phyloP scores from a whole-genome alignment of 2,888 invertebrate genomes.

The Serrognathus titanus region DNA sequence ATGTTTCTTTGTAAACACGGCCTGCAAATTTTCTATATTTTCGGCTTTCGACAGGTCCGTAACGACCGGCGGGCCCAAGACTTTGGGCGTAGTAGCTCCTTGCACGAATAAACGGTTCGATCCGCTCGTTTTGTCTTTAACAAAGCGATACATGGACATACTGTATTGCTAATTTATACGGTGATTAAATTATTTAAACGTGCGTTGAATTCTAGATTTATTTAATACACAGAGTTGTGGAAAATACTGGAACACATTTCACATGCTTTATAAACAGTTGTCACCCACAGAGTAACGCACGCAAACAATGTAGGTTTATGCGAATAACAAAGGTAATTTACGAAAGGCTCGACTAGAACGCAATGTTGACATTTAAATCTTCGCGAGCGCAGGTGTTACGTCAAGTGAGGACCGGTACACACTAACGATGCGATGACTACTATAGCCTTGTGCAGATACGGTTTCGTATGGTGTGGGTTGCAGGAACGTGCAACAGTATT shows the following conservation, averaged over 20 bases:
- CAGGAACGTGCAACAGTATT: conserved; percentile 36
- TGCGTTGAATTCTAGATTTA: too few relatives aligned
- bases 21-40: conserved; percentile 61
- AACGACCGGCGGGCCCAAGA: conserved; percentile 41
- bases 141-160: conserved; percentile 70
- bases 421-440: conserved; percentile 29
- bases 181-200: too few relatives aligned
- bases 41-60: conserved; percentile 37
- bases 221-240: too few relatives aligned
- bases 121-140: conserved; percentile 51
- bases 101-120: conserved; percentile 73
- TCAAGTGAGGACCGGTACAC: conserved; percentile 44
- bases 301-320: too few relatives aligned
- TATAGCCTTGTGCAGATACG: conserved; percentile 6
- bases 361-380: conserved; percentile 9
- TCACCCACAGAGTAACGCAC: too few relatives aligned
- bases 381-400: conserved; percentile 41
- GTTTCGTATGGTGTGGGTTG: conserved; percentile 30
- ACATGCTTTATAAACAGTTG: too few relatives aligned
- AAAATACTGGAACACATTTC: too few relatives aligned
- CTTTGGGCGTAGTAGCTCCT: conserved; percentile 52
- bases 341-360: neutral
- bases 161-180: too few relatives aligned
- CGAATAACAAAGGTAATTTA: too few relatives aligned
- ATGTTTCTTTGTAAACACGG: conserved; percentile 77